Conservation (phyloP, 2,888 invertebrate genomes). For the Dynastes hyllus region DNA sequence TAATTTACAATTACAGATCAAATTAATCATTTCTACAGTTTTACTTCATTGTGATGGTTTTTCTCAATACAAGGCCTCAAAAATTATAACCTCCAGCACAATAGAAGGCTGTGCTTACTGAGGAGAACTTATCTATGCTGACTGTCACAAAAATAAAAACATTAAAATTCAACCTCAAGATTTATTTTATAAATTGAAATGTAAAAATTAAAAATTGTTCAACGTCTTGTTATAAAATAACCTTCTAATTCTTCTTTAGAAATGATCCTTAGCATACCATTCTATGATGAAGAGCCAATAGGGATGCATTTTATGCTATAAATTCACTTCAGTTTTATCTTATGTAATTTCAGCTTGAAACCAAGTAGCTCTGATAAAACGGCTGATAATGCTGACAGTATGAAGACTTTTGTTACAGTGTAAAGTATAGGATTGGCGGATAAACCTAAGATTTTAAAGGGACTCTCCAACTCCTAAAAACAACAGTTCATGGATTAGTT, state of each 20-base stretch:
- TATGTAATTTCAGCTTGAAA: slow-evolving; percentile 96
- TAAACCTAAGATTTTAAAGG: slow-evolving; percentile 96
- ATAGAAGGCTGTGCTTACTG: too few species aligned
- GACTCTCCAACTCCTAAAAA: slow-evolving; percentile 93
- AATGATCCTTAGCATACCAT: too few species aligned
- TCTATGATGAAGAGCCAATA: not conserved
- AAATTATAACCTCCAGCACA: too few species aligned
- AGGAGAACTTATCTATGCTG: too few species aligned
- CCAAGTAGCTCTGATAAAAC: slow-evolving; percentile 97
- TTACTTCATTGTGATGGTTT: too few species aligned
- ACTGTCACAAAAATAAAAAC: too few species aligned
- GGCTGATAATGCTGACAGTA: slow-evolving; percentile 95
- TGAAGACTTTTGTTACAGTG: slow-evolving; percentile 95
- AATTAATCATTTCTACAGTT: too few species aligned
- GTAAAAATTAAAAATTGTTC: not conserved
- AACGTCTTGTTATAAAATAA: not conserved
- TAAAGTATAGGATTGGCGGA: slow-evolving; percentile 97
- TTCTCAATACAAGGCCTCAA: too few species aligned
- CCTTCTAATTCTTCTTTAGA: too few species aligned
- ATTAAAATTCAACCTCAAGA: too few species aligned
- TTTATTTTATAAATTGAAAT: too few species aligned
- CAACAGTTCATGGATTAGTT: not conserved
- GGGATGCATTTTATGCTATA: not conserved
- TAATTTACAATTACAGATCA: too few species aligned
- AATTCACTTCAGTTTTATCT: slow-evolving; percentile 90